Conservation (phyloP, 2,888 invertebrate species). For the Chaetoderma sp. region DNA sequence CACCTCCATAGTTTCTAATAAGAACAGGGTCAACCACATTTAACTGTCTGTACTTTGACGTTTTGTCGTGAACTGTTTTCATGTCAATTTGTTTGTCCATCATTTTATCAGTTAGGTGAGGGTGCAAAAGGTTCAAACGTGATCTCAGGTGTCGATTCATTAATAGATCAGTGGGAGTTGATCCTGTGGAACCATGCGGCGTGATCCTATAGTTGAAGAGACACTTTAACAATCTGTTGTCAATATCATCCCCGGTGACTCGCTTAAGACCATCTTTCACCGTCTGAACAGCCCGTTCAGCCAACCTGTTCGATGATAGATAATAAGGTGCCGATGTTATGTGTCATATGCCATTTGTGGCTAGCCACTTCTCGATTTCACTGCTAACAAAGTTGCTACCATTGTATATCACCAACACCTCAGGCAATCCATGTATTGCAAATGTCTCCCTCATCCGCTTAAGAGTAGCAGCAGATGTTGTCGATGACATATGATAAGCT, state of each 20-base stretch:
- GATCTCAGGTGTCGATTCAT: too few relatives aligned
- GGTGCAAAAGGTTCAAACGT: too few relatives aligned
- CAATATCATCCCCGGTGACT: neutral
- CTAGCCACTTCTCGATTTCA: conserved; percentile 45
- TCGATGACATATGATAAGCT: conserved; percentile 37
- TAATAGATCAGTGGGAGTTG: too few relatives aligned
- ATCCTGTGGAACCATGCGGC: too few relatives aligned
- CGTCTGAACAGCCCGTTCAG: conserved; percentile 46
- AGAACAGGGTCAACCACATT: neutral
- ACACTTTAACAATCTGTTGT: too few relatives aligned
- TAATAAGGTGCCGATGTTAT: conserved; percentile 43
- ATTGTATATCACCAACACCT: conserved; percentile 56
- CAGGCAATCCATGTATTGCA: conserved; percentile 46
- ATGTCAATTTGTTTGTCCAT: too few relatives aligned
- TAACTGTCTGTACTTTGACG: too few relatives aligned
- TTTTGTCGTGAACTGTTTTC: too few relatives aligned
- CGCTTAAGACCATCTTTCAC: conserved; percentile 31
- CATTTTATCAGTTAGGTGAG: too few relatives aligned
- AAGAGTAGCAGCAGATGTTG: conserved; percentile 36
- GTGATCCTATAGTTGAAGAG: too few relatives aligned
- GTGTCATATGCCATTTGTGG: conserved; percentile 40
- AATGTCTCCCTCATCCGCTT: conserved; percentile 39
- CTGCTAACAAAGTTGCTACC: conserved; percentile 50
- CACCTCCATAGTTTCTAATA: neutral
- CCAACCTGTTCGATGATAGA: conserved; percentile 51